Conservation (phyloP, 2,888 invertebrate species). For the Andrena marginata region DNA sequence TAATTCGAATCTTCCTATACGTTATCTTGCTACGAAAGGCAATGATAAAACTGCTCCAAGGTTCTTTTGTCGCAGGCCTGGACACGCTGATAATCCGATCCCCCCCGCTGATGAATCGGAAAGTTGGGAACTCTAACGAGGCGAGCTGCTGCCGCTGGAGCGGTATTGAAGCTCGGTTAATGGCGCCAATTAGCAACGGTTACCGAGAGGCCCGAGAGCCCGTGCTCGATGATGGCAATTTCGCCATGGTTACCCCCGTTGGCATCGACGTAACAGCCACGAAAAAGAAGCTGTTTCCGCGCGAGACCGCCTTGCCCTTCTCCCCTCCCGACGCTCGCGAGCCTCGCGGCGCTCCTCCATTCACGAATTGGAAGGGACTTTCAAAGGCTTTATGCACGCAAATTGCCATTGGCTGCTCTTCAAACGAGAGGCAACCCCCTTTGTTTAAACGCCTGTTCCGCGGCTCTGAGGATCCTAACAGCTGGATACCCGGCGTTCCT, state of each 20-base stretch:
- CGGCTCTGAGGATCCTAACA: constrained; percentile 34
- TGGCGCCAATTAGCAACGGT: constrained; percentile 65
- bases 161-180: constrained; percentile 40
- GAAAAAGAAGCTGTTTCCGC: constrained; percentile 43
- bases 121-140: constrained; percentile 37
- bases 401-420: constrained; percentile 60
- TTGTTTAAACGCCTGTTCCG: constrained; percentile 56
- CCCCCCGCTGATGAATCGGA: constrained; percentile 21
- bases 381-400: constrained; percentile 49
- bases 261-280: constrained; percentile 63
- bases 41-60: not conserved
- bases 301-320: not conserved
- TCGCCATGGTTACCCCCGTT: constrained; percentile 69
- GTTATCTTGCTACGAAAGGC: not conserved
- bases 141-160: constrained; percentile 7
- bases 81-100: constrained; percentile 16
- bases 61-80: not conserved
- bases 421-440: constrained; percentile 52
- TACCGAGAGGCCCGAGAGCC: constrained; percentile 37
- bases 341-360: constrained; percentile 26
- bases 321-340: not conserved
- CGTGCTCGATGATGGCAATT: constrained; percentile 63
- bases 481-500: constrained; percentile 40
- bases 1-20: not conserved
- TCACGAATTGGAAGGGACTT: constrained; percentile 35